Evolutionary conservation across 2,113 vertebrate genomes (phyloP).

Genomic region (Nothoprocta pentlandii): DNA sequence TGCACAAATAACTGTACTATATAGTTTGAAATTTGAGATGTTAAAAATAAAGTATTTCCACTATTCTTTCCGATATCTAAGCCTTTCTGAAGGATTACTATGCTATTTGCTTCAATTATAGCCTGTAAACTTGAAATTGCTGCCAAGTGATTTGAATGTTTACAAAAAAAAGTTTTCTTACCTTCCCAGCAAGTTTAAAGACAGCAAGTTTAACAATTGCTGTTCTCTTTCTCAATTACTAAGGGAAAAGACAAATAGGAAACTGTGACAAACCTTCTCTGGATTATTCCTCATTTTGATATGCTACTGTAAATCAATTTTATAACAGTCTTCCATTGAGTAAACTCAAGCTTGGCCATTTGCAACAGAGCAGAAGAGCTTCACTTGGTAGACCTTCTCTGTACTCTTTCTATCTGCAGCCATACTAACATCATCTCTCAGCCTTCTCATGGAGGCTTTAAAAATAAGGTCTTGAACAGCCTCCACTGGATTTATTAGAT

Average conservation of each 20-base stretch:
- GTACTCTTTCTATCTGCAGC: background rate
- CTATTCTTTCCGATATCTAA: background rate
- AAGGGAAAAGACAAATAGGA: constrained; percentile 18
- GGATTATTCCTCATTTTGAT: background rate
- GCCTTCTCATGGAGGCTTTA: background rate
- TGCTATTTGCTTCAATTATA: constrained; percentile 9
- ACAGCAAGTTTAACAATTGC: background rate
- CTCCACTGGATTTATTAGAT: background rate
- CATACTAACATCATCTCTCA: background rate
- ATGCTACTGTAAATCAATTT: constrained; percentile 20
- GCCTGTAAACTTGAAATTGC: background rate
- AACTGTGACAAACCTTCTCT: background rate
- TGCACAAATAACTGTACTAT: background rate
- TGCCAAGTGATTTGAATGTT: background rate
- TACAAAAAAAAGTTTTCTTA: background rate
- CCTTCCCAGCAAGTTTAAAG: background rate
- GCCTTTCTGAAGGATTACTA: background rate
- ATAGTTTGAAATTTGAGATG: background rate
- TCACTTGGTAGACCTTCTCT: background rate
- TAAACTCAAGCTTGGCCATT: background rate
- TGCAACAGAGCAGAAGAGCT: constrained; percentile 10
- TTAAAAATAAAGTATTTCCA: background rate
- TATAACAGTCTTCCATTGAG: background rate
- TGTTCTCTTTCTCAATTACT: background rate
- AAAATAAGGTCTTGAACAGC: background rate